A percentile compares a stretch with the other conserved stretches of the same genome.
phyloP scores from a whole-genome alignment of 2,888 invertebrate species.

The Pristionchus entomophagus region DNA sequence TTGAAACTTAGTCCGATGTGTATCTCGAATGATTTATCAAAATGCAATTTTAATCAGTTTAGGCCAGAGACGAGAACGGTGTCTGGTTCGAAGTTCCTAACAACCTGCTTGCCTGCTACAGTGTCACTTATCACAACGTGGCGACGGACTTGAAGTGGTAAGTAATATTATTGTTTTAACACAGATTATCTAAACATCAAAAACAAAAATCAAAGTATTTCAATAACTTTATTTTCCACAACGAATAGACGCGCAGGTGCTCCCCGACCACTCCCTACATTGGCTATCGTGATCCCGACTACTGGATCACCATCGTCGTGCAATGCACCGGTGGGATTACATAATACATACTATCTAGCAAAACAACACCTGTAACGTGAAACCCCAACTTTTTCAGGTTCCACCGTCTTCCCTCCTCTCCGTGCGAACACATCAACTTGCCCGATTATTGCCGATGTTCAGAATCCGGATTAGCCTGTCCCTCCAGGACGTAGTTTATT shows the following conservation, averaged over 20 bases:
- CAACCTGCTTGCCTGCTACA: not conserved
- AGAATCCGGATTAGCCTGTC: not conserved
- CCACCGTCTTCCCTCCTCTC: not conserved
- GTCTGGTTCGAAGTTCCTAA: not conserved
- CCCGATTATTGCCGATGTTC: not conserved
- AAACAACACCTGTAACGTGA: not conserved
- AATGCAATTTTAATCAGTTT: not conserved
- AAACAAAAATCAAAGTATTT: too few relatives aligned
- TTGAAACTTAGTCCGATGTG: not conserved
- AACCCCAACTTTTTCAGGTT: not conserved
- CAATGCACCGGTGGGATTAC: not conserved
- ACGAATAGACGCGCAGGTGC: too few relatives aligned
- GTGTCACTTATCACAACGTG: not conserved
- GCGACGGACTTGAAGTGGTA: not conserved
- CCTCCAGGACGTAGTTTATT: too few relatives aligned
- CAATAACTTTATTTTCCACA: too few relatives aligned
- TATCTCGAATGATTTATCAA: not conserved
- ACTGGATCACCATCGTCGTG: not conserved
- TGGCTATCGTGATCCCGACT: not conserved
- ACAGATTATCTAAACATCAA: too few relatives aligned
- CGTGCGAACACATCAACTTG: not conserved
- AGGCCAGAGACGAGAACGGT: not conserved
- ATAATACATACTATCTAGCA: not conserved
- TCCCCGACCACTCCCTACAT: not conserved
- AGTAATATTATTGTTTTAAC: too few relatives aligned